Percentiles rank a stretch among this genome's conserved stretches.
Evolutionary conservation across 1,140 invertebrate species (phyloP).

Genomic region (Portunus trituberculatus): DNA sequence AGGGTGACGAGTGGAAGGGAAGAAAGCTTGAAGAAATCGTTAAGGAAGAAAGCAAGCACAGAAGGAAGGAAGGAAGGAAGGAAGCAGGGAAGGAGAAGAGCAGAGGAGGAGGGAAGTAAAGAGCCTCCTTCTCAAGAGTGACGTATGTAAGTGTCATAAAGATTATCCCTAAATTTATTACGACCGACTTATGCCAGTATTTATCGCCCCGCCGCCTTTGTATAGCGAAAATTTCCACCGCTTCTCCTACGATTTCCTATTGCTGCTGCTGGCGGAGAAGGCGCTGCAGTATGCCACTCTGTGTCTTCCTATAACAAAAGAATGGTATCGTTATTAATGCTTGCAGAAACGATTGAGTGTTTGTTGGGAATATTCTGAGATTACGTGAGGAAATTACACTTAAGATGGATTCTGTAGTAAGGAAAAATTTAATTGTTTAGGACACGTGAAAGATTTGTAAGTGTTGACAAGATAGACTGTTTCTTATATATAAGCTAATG

Average conservation of each 20-base stretch:
- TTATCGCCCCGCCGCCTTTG: constrained; percentile 7
- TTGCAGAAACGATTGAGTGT: not conserved
- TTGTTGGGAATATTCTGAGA: not conserved
- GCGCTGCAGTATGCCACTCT: not conserved
- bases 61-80: not conserved
- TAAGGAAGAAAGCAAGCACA: not conserved
- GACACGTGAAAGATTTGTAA: no score
- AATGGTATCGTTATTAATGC: not conserved
- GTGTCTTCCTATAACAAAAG: not conserved
- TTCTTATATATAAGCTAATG: not conserved
- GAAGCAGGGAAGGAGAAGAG: not conserved
- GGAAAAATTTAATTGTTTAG: no score
- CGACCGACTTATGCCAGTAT: not conserved
- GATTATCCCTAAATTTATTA: constrained; percentile 5
- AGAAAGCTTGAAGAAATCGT: not conserved
- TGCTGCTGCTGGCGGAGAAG: not conserved
- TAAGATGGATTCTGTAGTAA: no score
- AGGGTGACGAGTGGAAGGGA: not conserved
- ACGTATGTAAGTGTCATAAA: constrained; percentile 14
- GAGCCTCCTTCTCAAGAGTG: not conserved
- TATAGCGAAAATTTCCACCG: not conserved
- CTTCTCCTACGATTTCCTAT: not conserved
- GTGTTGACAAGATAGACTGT: not conserved
- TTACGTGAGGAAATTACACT: no score
- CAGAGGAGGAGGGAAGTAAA: not conserved